phyloP scores from a whole-genome alignment of 2,797 vertebrate genomes.

The Mus caroli region DNA sequence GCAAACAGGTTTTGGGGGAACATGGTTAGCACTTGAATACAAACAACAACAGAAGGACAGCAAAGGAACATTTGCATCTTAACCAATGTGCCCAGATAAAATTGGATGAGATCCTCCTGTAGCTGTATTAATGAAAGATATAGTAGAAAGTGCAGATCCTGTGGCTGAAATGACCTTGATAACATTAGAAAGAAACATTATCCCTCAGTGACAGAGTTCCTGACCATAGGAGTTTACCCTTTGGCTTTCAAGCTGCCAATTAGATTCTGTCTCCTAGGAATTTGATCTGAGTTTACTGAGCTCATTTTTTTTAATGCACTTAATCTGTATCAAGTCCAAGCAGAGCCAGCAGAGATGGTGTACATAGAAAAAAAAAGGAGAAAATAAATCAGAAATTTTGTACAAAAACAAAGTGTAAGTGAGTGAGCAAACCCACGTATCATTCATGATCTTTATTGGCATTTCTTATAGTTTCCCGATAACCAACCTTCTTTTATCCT shows the following conservation, averaged over 20 bases:
- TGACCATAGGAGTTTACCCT: slow-evolving; percentile 49
- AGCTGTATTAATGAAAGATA: neutral
- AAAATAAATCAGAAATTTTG: slow-evolving; percentile 30
- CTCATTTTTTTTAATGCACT: slow-evolving; percentile 24
- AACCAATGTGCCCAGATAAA: neutral
- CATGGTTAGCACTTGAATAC: neutral
- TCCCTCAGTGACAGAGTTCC: neutral
- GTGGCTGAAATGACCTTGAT: neutral
- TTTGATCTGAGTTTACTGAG: slow-evolving; percentile 53
- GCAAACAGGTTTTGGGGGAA: neutral
- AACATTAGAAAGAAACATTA: neutral
- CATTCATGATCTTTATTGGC: neutral
- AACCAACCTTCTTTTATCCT: too few species aligned
- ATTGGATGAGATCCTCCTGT: neutral
- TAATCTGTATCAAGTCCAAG: neutral
- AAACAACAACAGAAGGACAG: neutral
- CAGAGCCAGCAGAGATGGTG: neutral
- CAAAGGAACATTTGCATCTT: neutral
- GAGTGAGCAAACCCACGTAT: neutral
- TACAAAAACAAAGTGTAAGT: neutral
- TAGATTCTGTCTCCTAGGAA: slow-evolving; percentile 36
- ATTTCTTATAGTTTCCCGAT: neutral
- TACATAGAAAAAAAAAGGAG: slow-evolving; percentile 12
- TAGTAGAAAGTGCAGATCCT: neutral
- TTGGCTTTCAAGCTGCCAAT: slow-evolving; percentile 48